Percentiles rank a stretch among this genome's conserved stretches.
Evolutionary conservation across 2,888 invertebrate genomes (phyloP).

Genomic region (Heliconius aoede): DNA sequence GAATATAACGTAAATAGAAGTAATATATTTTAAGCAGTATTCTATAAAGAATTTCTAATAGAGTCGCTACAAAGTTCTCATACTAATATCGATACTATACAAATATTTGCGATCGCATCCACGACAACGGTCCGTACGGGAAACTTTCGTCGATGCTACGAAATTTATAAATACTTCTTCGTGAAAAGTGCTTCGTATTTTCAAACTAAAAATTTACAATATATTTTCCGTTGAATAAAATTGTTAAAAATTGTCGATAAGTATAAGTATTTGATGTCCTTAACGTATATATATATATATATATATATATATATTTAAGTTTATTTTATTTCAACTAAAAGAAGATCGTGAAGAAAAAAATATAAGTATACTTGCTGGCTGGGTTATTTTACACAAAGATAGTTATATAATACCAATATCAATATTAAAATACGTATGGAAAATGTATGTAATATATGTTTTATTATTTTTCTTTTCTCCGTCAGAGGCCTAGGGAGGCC

Average conservation of each 20-base stretch:
- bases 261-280: constrained; percentile 13
- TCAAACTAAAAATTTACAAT: constrained; percentile 7
- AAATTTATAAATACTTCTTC: constrained; percentile 26
- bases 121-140: constrained; percentile 3
- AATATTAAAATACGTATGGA: no score
- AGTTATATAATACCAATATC: no score
- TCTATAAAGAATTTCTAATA: constrained; percentile 9
- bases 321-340: constrained; percentile 5
- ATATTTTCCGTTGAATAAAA: constrained; percentile 17
- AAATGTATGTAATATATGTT: no score
- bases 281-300: no score
- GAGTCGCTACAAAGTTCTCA: constrained; percentile 7
- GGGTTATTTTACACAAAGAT: no score
- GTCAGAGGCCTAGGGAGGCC: no score
- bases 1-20: not conserved
- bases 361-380: not conserved
- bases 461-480: no score
- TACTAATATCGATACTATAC: constrained; percentile 12
- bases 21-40: not conserved
- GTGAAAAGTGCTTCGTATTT: constrained; percentile 10
- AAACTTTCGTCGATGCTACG: constrained; percentile 15
- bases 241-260: not conserved
- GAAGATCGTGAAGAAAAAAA: not conserved
- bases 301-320: no score
- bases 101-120: constrained; percentile 26